Evolutionary conservation across 2,113 vertebrate genomes (phyloP), one percentile per base, ranked within the genome.

Genomic region (Strix aluco): DNA sequence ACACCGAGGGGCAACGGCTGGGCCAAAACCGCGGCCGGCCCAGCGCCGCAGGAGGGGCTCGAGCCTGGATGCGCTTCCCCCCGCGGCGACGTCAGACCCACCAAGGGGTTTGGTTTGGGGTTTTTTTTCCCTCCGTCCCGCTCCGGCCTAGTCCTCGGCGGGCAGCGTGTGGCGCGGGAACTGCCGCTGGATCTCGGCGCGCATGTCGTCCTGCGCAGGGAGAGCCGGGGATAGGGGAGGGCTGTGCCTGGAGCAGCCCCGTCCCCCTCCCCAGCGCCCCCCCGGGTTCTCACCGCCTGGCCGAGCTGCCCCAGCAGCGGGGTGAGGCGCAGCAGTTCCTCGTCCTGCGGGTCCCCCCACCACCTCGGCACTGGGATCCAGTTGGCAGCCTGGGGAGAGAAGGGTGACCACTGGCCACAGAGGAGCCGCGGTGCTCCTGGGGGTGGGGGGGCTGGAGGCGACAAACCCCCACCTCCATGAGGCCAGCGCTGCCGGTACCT

Each of bases 341-440:
- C 38, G 15, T 99, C 96, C 78, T 8, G 1, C 0, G 8, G 74
- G 61, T 94, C 82, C 17, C 93, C 93, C 4, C 22, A 2, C 99
- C 98, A 99, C 86, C 95, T 97, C 13, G 94, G 98, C 61, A 99
- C 97, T 1, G 82, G 97, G 92, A 99, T 96, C 27, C 98, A 98
- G 94, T 99, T 99, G 96, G 98, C 97, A 89, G 98, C 88, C 98
- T 99, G 92, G 21, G 84, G 91, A 90, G 15, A 90, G 47, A 75
- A 69, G 32, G 58, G 18, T 1, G 0, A 27, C 6, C 0, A 0
- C 55, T 6, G 59, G 30, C 40, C 16, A 2, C 0, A 7, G 54
- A 54, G 69, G 69, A 42, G 25, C 58, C 6, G 0, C 3, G 2
- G 42, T 6, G 47, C 44, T 38, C 25, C 25, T 1, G 0, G 61